Conservation (phyloP, 2,888 invertebrate genomes). For the Psylliodes chrysocephalus region DNA sequence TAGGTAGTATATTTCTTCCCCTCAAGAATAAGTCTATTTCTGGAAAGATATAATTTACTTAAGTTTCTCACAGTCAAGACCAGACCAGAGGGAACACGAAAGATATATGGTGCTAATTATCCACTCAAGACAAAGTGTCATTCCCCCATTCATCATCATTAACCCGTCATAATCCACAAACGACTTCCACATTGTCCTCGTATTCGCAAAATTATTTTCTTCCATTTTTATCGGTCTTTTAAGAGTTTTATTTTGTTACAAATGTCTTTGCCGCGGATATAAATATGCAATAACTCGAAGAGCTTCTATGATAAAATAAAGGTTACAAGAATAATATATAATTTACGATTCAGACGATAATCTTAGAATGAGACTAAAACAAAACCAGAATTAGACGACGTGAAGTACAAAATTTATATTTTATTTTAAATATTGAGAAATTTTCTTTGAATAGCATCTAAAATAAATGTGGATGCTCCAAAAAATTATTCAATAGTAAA, state of each 20-base stretch:
- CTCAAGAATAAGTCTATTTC: constrained; percentile 6
- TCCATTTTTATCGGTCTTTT: not conserved
- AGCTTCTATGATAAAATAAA: too few species aligned
- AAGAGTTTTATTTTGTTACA: not conserved
- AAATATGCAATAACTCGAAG: not conserved
- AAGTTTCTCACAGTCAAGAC: constrained; percentile 22
- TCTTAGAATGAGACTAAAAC: too few species aligned
- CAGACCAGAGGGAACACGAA: constrained; percentile 12
- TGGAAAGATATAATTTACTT: constrained; percentile 7
- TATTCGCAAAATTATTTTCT: constrained; percentile 9
- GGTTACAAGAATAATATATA: too few species aligned
- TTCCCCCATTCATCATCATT: constrained; percentile 31
- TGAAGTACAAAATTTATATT: too few species aligned
- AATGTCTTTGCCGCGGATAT: not conserved
- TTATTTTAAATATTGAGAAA: too few species aligned
- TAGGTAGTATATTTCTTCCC: not conserved
- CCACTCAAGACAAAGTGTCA: constrained; percentile 30
- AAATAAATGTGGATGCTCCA: too few species aligned
- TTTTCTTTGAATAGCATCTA: too few species aligned
- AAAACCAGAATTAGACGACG: too few species aligned
- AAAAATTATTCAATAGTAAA: too few species aligned
- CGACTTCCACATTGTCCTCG: constrained; percentile 16
- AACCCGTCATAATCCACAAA: constrained; percentile 29
- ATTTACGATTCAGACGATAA: too few species aligned
- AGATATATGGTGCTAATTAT: constrained; percentile 30